Evolutionary conservation across 2,888 invertebrate species (phyloP), one percentile per base, ranked within the genome.

Genomic region (Branchellion lobata): DNA sequence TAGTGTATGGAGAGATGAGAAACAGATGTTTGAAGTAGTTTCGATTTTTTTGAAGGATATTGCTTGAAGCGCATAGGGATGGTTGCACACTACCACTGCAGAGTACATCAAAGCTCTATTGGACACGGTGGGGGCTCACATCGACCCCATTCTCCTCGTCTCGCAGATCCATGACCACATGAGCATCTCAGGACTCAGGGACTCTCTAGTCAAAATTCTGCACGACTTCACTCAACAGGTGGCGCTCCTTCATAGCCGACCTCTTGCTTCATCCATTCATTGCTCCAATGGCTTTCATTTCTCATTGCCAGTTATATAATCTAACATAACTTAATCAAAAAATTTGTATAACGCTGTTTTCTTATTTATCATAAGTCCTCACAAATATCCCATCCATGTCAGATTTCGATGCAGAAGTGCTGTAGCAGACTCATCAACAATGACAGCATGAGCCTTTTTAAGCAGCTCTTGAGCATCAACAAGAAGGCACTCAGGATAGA

Each of bases 171-270:
- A 93, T 84, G 90, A 92, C 0, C 92, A 93, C 1, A 92, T 94
- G 88, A 90, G 93, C 86, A 95, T 99, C 84, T 94, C 94, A 11
- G 94, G 94, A 57, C 89, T 98, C 65, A 92, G 95, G 84, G 92
- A 93, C 84, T 94, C 96, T 0, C 89, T 98, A 14, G 94, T 94
- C 0, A 96, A 95, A 89, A 95, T 98, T 92, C 91, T 98, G 88
- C 93, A 93, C 84, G 98, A 98, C 87, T 97, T 95, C 87, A 94
- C 94, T 85, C 90, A 96, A 81, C 96, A 96, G 89, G 92, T 92
- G 27, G 18, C 18, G n/a, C n/a, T n/a, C n/a, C n/a, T n/a, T n/a
- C n/a, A 18, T 1, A 29, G n/a, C 21, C 31, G 24, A 18, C 24
- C 1, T 68, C 1, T 24, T 68, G 18, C 27, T 1, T 68, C 31